phyloP scores from a whole-genome alignment of 2,888 invertebrate species.

The Rhagonycha fulva region DNA sequence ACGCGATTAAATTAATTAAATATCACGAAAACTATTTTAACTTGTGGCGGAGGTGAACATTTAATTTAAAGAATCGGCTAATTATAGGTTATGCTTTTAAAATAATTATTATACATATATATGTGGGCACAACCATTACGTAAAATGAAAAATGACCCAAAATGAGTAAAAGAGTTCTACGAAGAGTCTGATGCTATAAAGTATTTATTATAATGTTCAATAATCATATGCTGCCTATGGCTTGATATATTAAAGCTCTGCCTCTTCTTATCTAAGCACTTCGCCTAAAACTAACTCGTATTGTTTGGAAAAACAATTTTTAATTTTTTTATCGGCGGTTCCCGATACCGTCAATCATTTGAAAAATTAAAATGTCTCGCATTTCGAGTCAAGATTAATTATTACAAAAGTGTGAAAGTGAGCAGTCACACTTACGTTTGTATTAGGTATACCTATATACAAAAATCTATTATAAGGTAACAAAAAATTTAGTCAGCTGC shows the following conservation, averaged over 20 bases:
- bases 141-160: slow-evolving; percentile 20
- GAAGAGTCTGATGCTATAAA: slow-evolving; percentile 40
- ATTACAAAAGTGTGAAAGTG: background rate
- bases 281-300: slow-evolving; percentile 41
- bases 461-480: slow-evolving; percentile 36
- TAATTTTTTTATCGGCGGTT: background rate
- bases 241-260: slow-evolving; percentile 52
- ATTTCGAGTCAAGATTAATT: background rate
- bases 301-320: background rate
- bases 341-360: too few relatives aligned
- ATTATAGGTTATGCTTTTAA: slow-evolving; percentile 5
- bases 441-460: too few relatives aligned
- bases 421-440: slow-evolving; percentile 30
- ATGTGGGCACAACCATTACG: slow-evolving; percentile 8
- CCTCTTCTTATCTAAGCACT: slow-evolving; percentile 44
- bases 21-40: background rate
- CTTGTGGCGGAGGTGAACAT: background rate
- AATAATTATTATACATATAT: slow-evolving; percentile 7
- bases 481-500: slow-evolving; percentile 43
- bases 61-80: slow-evolving; percentile 6
- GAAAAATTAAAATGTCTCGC: background rate
- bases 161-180: slow-evolving; percentile 35
- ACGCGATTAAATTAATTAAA: background rate
- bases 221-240: slow-evolving; percentile 53
- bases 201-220: slow-evolving; percentile 49